These are phyloP conservation scores for Battus philenor DNA, from an alignment of 1,140 invertebrate species.

Conservation along the genomic window DNA sequence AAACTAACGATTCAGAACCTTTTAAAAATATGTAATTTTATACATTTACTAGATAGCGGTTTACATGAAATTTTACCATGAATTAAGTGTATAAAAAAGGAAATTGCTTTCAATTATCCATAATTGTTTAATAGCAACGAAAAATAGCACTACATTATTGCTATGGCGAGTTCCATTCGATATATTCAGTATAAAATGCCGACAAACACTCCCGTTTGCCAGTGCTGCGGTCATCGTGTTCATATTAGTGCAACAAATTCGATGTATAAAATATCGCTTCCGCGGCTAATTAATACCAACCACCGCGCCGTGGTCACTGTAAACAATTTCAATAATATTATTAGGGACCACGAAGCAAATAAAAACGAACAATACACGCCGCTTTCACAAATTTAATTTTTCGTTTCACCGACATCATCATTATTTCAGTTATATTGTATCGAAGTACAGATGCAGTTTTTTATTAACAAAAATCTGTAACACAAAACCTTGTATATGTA, in stretches of 20 bases:
- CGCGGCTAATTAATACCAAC: slow-evolving; percentile 61
- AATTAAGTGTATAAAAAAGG: neutral
- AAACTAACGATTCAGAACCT: neutral
- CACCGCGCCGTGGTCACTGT: slow-evolving; percentile 36
- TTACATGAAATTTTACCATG: neutral
- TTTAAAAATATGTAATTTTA: neutral
- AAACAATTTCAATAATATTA: slow-evolving; percentile 59
- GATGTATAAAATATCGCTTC: slow-evolving; percentile 53
- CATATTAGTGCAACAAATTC: slow-evolving; percentile 40
- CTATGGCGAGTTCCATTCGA: slow-evolving; percentile 10
- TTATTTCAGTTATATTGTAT: no score
- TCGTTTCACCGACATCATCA: no score
- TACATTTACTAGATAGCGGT: neutral
- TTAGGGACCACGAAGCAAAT: slow-evolving; percentile 49
- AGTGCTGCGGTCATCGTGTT: slow-evolving; percentile 32
- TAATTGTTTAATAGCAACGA: neutral
- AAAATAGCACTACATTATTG: neutral
- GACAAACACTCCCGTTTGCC: slow-evolving; percentile 18
- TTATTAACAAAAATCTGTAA: no score
- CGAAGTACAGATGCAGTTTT: no score
- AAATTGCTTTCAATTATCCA: neutral
- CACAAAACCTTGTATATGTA: no score
- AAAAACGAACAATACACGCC: slow-evolving; percentile 35
- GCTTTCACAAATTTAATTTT: slow-evolving; percentile 31
- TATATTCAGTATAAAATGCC: slow-evolving; percentile 3